phyloP scores from a whole-genome alignment of 2,113 vertebrate species.

The Lagopus muta region DNA sequence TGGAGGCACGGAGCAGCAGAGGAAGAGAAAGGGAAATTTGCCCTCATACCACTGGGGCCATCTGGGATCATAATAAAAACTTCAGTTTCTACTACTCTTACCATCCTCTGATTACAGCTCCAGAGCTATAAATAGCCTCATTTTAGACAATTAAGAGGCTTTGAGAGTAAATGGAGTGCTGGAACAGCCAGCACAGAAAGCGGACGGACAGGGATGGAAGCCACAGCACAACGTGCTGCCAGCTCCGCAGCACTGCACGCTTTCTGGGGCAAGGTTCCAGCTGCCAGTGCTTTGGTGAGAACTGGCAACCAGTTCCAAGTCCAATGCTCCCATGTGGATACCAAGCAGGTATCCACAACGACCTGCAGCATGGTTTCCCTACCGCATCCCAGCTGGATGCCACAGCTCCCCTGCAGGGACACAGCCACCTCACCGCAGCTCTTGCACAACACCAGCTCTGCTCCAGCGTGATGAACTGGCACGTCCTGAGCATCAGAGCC shows the following conservation, averaged over 20 bases:
- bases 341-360: background rate
- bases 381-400: background rate
- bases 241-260: background rate
- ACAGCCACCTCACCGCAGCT: background rate
- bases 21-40: background rate
- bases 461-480: background rate
- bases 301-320: background rate
- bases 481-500: background rate
- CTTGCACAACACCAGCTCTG: background rate
- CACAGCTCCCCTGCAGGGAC: background rate
- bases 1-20: background rate
- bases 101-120: background rate
- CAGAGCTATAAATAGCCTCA: background rate
- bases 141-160: background rate
- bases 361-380: background rate
- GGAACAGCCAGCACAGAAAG: background rate
- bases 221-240: background rate
- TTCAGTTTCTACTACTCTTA: fast-evolving
- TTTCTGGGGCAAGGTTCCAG: background rate
- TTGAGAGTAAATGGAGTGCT: background rate
- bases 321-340: background rate
- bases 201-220: background rate
- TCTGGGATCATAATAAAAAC: background rate
- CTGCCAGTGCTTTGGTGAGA: fast-evolving
- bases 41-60: background rate